Evolutionary conservation across 2,888 invertebrate species (phyloP).

Genomic region (Acronicta psi): DNA sequence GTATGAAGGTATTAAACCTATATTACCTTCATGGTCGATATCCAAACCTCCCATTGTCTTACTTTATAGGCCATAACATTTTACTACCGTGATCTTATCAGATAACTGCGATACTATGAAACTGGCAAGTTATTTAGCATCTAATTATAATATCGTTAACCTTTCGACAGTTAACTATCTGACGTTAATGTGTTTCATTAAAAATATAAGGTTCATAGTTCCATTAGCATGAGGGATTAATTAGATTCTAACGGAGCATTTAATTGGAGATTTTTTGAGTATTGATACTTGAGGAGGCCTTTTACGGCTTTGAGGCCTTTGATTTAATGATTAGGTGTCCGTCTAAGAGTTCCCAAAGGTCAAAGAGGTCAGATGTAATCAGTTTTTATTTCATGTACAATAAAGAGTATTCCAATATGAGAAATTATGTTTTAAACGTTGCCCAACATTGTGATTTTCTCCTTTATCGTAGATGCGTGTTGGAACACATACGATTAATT

Average conservation of each 20-base stretch:
- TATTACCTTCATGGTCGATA: constrained; percentile 10
- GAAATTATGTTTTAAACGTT: no score
- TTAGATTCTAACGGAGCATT: constrained; percentile 31
- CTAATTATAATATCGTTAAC: constrained; percentile 55
- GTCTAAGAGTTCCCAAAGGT: background rate
- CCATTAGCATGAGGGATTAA: constrained; percentile 41
- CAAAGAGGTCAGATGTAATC: background rate
- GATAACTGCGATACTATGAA: constrained; percentile 31
- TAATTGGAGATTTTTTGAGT: constrained; percentile 32
- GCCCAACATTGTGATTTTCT: no score
- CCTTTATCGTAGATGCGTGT: no score
- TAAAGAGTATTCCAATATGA: background rate
- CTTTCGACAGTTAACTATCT: constrained; percentile 39
- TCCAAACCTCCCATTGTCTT: constrained; percentile 8
- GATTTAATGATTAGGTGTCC: constrained; percentile 4
- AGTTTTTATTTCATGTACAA: background rate
- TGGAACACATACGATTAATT: no score
- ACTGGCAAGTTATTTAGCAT: constrained; percentile 34
- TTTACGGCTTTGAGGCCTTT: background rate
- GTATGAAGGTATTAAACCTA: no score
- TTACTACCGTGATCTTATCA: constrained; percentile 42
- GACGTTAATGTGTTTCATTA: constrained; percentile 36
- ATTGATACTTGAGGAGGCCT: no score
- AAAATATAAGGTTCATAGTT: constrained; percentile 31
- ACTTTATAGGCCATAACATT: constrained; percentile 29